Evolutionary conservation across 2,888 invertebrate genomes (phyloP), one percentile per base, ranked within the genome.

Genomic region (Acheta domesticus): DNA sequence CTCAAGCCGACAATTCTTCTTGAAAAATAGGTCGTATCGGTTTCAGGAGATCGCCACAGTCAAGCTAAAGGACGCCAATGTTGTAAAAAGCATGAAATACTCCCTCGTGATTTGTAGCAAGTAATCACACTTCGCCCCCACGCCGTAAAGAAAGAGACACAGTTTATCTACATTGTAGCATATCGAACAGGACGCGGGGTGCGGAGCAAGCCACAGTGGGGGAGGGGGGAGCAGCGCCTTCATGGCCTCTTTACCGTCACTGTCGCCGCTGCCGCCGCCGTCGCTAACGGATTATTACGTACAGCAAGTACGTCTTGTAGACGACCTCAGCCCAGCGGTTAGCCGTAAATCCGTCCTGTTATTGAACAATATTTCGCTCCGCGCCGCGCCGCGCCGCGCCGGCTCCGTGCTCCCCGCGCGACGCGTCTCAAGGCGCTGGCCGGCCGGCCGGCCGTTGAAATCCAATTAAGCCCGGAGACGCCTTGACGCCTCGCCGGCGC

Each of bases 291-390:
- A 62, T 62, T 62, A 62, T 62, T 62, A 62, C n/a, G n/a, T n/a
- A 62, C 62, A 62, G 36, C 62, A 62, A n/a, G 16, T n/a, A 62
- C 62, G 62, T 62, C 62, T 62, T n/a, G 14, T 62, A 62, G 62
- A 62, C 62, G 62, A 62, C 62, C 62, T 62, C 62, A 62, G 62
- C 16, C 62, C 62, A 62, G 62, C n/a, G 62, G 62, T 62, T 62
- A 19, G 62, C n/a, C 62, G 62, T 62, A 62, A 62, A 62, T 62
- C 62, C 62, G n/a, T 62, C 62, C 14, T 62, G 62, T 62, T 62
- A 62, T 62, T 62, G 62, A 62, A 62, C 62, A 62, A 62, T n/a
- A 62, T 62, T n/a, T 62, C 62, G 14, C 62, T n/a, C 62, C 62
- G 16, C 62, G 1, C 19, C 62, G 14, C 62, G 23, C 23, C 2